phyloP scores from a whole-genome alignment of 2,113 vertebrate species.

The Archocentrus centrarchus region DNA sequence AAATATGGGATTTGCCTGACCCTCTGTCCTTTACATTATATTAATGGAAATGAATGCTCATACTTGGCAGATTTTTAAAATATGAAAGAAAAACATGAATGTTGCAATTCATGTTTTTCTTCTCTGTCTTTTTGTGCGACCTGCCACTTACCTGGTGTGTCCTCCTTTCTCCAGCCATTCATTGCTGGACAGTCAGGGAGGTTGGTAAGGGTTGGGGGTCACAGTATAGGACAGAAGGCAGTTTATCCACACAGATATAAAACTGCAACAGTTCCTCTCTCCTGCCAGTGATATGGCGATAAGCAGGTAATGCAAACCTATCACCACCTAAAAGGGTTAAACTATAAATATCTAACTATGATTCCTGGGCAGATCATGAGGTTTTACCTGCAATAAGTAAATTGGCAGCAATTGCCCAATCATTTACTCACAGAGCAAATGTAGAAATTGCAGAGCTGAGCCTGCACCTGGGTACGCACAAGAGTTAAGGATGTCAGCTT shows the following conservation, averaged over 20 bases:
- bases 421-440: constrained; percentile 48
- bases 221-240: constrained; percentile 43
- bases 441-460: constrained; percentile 38
- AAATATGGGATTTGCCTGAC: constrained; percentile 27
- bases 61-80: not conserved
- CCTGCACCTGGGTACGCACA: constrained; percentile 64
- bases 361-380: constrained; percentile 29
- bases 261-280: not conserved
- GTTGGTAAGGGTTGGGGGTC: constrained; percentile 40
- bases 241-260: not conserved
- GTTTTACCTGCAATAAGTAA: constrained; percentile 69
- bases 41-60: not conserved
- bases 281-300: not conserved
- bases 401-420: constrained; percentile 65
- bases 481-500: constrained; percentile 41
- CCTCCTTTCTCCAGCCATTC: not conserved
- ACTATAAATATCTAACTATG: constrained; percentile 51
- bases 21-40: not conserved
- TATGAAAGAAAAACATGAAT: not conserved
- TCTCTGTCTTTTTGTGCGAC: not conserved
- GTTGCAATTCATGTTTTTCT: not conserved
- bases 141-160: constrained; percentile 7
- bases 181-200: not conserved
- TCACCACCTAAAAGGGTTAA: constrained; percentile 33
- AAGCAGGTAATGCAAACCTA: constrained; percentile 46